Evolutionary conservation across 2,113 vertebrate genomes (phyloP), one percentile per base, ranked within the genome.

Genomic region (Oncorhynchus mykiss): DNA sequence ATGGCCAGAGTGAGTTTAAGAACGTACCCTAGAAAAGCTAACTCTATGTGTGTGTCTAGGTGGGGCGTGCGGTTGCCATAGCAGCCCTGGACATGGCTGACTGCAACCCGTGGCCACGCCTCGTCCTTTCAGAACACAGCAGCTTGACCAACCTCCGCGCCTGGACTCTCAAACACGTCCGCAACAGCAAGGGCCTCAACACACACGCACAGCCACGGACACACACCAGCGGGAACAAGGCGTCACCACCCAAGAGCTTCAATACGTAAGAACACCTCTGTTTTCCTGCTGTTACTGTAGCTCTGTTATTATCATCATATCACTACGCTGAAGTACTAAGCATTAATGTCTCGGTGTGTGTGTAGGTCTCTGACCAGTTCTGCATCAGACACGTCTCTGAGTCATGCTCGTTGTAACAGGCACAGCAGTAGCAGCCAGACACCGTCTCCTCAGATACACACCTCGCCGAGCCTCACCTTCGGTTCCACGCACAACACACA

Each of bases 11-110:
- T 45, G 39, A 45, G 11, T 45, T 45, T 45, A 45, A 0, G 9
- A 45, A 45, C 39, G 39, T 9, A 45, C 39, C 39, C 39, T 3
- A 11, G 39, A 25, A 5, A 8, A 62, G 4, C 39, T 20, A 70
- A 14, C 18, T 34, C 6, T n/a, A 2, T 67, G 45, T 72, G 67
- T 82, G 22, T 20, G 5, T 64, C 78, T 54, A 99, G 97, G 96
- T 99, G 25, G 98, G 98, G 0, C 92, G 97, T 59, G 96, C 97
- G 0, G 82, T 99, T 71, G 98, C 98, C 0, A 85, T 98, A 60
- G 95, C 98, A 0, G 97, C 96, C 0, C 91, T 99, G 90, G 98
- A 99, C 73, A 96, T 98, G 96, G 95, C 92, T 0, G 97, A 98
- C 64, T 95, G 95, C 80, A 99, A 99, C 74, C 98, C 98, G 0